Base-by-base conservation (phyloP, 2,113 vertebrate genomes). In the Electrona antarctica region DNA sequence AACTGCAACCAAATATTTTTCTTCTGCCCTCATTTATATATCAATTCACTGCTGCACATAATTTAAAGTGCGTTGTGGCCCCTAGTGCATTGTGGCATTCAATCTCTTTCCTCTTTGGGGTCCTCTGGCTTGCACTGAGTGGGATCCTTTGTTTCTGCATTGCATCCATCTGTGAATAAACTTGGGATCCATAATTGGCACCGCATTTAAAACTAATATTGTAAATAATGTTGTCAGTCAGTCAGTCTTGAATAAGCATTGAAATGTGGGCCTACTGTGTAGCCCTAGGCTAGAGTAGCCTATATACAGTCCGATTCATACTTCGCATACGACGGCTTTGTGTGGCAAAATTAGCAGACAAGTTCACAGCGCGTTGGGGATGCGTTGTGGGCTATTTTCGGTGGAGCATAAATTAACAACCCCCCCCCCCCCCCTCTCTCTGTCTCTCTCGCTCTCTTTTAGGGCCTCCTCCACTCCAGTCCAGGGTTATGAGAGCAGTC, bases 131-230 rank as follows among this genome's bases (percentile, higher is more conserved):
- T 69, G 60, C 33, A 56, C 70, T 54, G 66, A 72, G 56, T 67
- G 60, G 69, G 12, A 11, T 61, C 66, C 71, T 70, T 61, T 70
- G 74, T 66, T 56, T 79, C 70, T 59, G 67, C 64, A 74, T 56
- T 74, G 62, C 71, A 65, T 54, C 60, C 64, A 79, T 79, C 69
- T 62, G 70, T 79, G 74, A 79, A 74, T 71, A 79, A 79, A 74
- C 66, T 70, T 28, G 55, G 60, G 67, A 65, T 55, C 62, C 60
- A 67, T 79, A 79, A 79, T 70, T 79, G 62, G 12, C n/a, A 54
- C 67, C 51, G 12, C 45, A 45, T 41, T 41, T 41, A 3, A 41
- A 6, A 41, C 33, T 41, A 4, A 41, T 41, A 41, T 41, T 41
- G 33, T 41, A 41, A 41, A 41, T 41, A 41, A 41, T 41, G 5